Percentiles rank a stretch among this genome's conserved stretches.
phyloP scores from a whole-genome alignment of 1,140 invertebrate species.

The Idris sp. region DNA sequence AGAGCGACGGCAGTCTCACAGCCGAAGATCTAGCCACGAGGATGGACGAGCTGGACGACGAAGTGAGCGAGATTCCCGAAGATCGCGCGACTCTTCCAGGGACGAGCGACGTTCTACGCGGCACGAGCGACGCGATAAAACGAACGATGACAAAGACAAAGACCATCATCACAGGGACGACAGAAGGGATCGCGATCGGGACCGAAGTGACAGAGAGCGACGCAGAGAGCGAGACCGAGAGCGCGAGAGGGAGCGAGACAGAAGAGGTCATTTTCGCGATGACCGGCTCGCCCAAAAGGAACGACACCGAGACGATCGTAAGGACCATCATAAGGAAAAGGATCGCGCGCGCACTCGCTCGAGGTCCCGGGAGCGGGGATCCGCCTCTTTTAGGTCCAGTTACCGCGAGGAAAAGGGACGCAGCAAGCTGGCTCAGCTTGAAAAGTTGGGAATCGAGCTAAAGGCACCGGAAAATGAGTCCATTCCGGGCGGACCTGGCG shows the following conservation, averaged over 20 bases:
- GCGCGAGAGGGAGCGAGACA: slow-evolving; percentile 21
- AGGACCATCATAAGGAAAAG: slow-evolving; percentile 65
- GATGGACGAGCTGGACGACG: slow-evolving; percentile 65
- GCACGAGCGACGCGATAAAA: slow-evolving; percentile 72
- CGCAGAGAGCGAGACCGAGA: slow-evolving; percentile 55
- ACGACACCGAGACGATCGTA: slow-evolving; percentile 62
- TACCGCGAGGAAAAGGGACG: slow-evolving; percentile 75
- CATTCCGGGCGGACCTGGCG: slow-evolving; percentile 68
- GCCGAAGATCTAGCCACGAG: slow-evolving; percentile 68
- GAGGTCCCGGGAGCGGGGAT: slow-evolving; percentile 67
- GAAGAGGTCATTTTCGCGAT: slow-evolving; percentile 64
- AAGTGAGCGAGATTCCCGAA: slow-evolving; percentile 69
- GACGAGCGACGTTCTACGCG: slow-evolving; percentile 65
- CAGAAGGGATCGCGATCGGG: slow-evolving; percentile 63
- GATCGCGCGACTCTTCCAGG: slow-evolving; percentile 63
- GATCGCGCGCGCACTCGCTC: slow-evolving; percentile 65
- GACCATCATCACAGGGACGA: slow-evolving; percentile 69
- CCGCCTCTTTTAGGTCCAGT: slow-evolving; percentile 66
- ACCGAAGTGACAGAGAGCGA: slow-evolving; percentile 56
- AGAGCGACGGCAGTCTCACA: slow-evolving; percentile 48
- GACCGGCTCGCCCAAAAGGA: slow-evolving; percentile 66
- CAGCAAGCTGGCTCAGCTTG: slow-evolving; percentile 76
- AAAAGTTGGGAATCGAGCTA: slow-evolving; percentile 77
- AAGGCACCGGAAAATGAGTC: slow-evolving; percentile 70
- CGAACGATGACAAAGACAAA: slow-evolving; percentile 68